A percentile compares a stretch with the other conserved stretches of the same genome.
These are phyloP conservation scores for Tetragnatha montana DNA, from an alignment of 2,888 invertebrate genomes.

Conservation along the genomic window DNA sequence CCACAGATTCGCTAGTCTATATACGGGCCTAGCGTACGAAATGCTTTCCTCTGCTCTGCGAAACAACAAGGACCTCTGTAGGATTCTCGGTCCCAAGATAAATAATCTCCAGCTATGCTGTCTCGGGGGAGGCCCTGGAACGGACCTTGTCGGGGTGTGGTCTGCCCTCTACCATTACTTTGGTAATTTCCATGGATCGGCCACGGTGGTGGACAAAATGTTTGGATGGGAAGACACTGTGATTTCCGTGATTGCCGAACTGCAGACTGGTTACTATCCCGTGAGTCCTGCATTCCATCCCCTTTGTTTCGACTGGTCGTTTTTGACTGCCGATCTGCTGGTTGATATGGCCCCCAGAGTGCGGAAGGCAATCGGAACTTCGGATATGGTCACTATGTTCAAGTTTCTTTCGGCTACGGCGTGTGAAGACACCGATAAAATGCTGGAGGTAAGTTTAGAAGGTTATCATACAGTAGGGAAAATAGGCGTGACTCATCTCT, in stretches of 20 bases:
- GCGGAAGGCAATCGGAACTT: background rate
- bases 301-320: slow-evolving; percentile 3
- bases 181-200: background rate
- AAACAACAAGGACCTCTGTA: background rate
- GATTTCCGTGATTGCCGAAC: slow-evolving; percentile 3
- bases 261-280: slow-evolving; percentile 5
- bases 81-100: background rate
- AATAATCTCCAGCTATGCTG: slow-evolving; percentile 19
- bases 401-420: slow-evolving; percentile 46
- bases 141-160: slow-evolving; percentile 26
- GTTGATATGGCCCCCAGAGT: background rate
- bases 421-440: slow-evolving; percentile 8
- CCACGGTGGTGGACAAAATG: slow-evolving; percentile 20
- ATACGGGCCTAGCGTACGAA: slow-evolving; percentile 22
- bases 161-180: slow-evolving; percentile 19
- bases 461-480: too few species aligned
- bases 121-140: slow-evolving; percentile 44
- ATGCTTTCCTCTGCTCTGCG: background rate
- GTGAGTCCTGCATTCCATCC: background rate
- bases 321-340: slow-evolving; percentile 1
- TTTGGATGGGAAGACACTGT: slow-evolving; percentile 35
- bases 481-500: too few species aligned
- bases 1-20: slow-evolving; percentile 28
- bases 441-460: slow-evolving; percentile 40
- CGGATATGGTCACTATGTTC: slow-evolving; percentile 30